Conservation (phyloP, 2,113 vertebrate species). For the Oreochromis tanganicae region DNA sequence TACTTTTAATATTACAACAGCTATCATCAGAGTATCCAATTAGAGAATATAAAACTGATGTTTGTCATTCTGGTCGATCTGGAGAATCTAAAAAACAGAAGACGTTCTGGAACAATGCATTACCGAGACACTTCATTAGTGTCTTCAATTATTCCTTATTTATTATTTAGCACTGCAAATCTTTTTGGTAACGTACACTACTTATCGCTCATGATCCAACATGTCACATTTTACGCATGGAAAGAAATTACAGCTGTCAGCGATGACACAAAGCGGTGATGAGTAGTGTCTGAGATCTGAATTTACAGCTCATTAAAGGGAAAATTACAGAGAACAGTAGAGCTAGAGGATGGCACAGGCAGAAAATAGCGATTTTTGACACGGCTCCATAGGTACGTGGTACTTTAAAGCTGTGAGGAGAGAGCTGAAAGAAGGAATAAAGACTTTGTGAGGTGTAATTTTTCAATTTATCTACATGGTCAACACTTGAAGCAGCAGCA, state of each 20-base stretch:
- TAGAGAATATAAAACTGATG: neutral
- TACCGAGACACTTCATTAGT: neutral
- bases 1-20: neutral
- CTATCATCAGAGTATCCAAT: neutral
- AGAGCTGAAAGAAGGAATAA: neutral
- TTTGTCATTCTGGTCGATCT: neutral
- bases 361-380: neutral
- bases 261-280: neutral
- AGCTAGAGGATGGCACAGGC: neutral
- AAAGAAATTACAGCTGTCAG: neutral
- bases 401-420: neutral
- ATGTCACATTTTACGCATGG: neutral
- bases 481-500: neutral
- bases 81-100: neutral
- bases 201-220: neutral
- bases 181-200: neutral
- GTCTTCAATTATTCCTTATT: neutral
- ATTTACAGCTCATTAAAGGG: neutral
- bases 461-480: neutral
- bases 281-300: neutral
- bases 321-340: neutral
- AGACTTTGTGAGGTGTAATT: neutral
- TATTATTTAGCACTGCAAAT: neutral
- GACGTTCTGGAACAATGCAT: neutral
- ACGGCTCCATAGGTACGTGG: neutral